Evolutionary conservation across 2,113 vertebrate species (phyloP), one percentile per base, ranked within the genome.

Genomic region (Thalassoma bifasciatum): DNA sequence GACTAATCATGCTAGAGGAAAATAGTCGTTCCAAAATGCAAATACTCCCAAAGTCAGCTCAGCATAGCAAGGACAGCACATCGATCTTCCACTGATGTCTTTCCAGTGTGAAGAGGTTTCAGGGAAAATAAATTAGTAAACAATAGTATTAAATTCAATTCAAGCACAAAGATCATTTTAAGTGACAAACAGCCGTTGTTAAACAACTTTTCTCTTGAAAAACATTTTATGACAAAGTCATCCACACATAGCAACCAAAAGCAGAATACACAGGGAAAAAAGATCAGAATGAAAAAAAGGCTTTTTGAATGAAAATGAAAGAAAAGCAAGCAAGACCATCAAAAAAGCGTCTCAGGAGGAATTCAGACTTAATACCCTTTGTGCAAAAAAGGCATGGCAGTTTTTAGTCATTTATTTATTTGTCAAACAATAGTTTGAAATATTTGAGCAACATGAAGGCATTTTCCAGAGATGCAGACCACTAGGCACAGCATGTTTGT

Each of bases 21-120:
- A 82, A 83, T 61, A n/a, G 56, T 37, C 42, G 50, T 63, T 78
- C 42, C 66, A 64, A 62, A 82, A 90, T 85, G 85, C 81, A 90
- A 87, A 87, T 75, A 30, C 19, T 61, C 61, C 76, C 58, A 46
- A 73, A 81, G n/a, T 70, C 61, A 46, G 71, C 69, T 66, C 68
- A 13, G 77, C 73, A 51, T 54, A 68, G 61, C 76, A 84, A n/a
- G n/a, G n/a, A n/a, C n/a, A 80, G 78, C 59, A 75, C 69, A 58
- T 65, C 73, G 72, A 85, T 83, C 72, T 72, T 70, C 38, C 40
- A 22, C 46, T 83, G 81, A 84, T 82, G 73, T 71, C 78, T 74
- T 79, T 76, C 16, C 53, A 61, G 53, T n/a, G 56, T 65, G 16
- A 50, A 37, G 63, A 58, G 65, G 23, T 21, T 79, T 69, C 19